These are phyloP conservation scores for Trididemnum clinides DNA, from an alignment of 23 tunicate species.

Conservation along the genomic window DNA sequence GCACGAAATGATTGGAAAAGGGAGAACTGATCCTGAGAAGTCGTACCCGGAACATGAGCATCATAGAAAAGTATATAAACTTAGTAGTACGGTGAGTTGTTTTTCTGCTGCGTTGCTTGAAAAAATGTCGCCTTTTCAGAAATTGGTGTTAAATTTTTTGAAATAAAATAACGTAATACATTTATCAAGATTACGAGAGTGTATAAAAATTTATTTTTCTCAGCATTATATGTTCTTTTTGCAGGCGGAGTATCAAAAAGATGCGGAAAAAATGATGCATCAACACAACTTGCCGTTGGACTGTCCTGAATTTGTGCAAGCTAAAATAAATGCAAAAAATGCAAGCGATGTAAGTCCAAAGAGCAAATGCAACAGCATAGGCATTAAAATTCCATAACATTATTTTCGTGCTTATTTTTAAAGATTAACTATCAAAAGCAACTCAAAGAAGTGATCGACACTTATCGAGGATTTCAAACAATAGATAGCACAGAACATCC, in stretches of 20 bases:
- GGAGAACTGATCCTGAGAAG: conserved; percentile 51
- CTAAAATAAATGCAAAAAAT: conserved; percentile 80
- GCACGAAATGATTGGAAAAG: conserved; percentile 67
- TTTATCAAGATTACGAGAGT: too few relatives aligned
- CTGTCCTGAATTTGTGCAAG: conserved; percentile 91
- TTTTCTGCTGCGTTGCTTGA: not conserved
- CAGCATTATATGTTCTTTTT: too few relatives aligned
- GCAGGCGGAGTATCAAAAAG: conserved; percentile 70
- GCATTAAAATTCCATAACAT: too few relatives aligned
- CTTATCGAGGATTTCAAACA: conserved; percentile 86
- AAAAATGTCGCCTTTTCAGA: not conserved
- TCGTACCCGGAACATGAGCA: conserved; percentile 94
- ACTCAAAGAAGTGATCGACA: conserved; percentile 62
- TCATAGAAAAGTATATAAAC: conserved; percentile 50
- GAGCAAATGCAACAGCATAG: too few relatives aligned
- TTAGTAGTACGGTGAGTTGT: conserved; percentile 42
- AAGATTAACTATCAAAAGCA: conserved; percentile 78
- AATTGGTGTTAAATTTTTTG: not conserved
- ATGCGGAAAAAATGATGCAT: conserved; percentile 87
- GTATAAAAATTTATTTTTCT: too few relatives aligned
- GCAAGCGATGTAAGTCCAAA: conserved; percentile 87
- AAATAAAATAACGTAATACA: too few relatives aligned
- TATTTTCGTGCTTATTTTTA: too few relatives aligned
- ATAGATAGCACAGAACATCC: conserved; percentile 98
- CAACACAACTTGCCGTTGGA: conserved; percentile 80